Evolutionary conservation across 2,888 invertebrate species (phyloP).

Genomic region (Lochmaea capreae): DNA sequence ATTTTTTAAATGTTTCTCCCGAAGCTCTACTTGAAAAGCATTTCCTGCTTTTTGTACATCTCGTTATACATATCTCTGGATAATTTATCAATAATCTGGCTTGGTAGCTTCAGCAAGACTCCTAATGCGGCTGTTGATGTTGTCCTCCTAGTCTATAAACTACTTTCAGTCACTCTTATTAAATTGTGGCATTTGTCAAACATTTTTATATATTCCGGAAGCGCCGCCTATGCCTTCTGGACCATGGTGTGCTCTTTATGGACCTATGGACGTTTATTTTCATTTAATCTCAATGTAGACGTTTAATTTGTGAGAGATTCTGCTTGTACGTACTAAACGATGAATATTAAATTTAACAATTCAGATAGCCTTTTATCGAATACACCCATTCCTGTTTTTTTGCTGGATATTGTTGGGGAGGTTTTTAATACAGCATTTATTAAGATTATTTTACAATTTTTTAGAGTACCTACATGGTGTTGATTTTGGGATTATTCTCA

Average conservation of each 20-base stretch:
- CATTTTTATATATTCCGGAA: too few species aligned
- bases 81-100: too few species aligned
- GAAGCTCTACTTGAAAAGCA: too few species aligned
- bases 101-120: too few species aligned
- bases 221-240: background rate
- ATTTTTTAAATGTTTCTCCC: too few species aligned
- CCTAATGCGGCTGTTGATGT: too few species aligned
- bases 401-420: background rate
- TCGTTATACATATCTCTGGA: too few species aligned
- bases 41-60: too few species aligned
- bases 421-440: background rate
- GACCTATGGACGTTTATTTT: conserved; percentile 7
- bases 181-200: too few species aligned
- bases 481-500: background rate
- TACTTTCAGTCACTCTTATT: too few species aligned
- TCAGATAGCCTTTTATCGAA: conserved; percentile 40
- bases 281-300: conserved; percentile 57
- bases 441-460: background rate
- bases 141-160: too few species aligned
- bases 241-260: background rate
- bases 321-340: conserved; percentile 45
- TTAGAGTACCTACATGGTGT: too few species aligned
- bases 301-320: conserved; percentile 58
- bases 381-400: conserved; percentile 31
- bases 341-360: conserved; percentile 25